Evolutionary conservation across 2,888 invertebrate species (phyloP), one percentile per base, ranked within the genome.

Genomic region (Spodoptera littoralis): DNA sequence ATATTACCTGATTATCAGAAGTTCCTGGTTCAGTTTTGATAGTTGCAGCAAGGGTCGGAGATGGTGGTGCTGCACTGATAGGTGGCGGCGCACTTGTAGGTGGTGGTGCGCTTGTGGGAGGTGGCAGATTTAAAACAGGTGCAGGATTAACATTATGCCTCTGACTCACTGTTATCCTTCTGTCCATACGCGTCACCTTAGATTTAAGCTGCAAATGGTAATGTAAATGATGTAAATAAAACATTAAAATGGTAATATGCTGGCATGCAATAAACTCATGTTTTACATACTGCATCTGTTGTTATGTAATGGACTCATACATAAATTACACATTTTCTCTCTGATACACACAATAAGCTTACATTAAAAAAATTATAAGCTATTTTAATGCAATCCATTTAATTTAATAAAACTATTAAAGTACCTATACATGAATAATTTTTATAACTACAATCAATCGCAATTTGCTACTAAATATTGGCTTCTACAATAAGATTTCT

Each of bases 111-210:
- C 75, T 70, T 22, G 36, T 36, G 36, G 83, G 61, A 11, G 79
- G 66, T 18, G 88, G 86, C n/a, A 84, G 74, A 56, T 84, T 85
- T n/a, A 85, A 76, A n/a, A 84, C 49, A 0, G 88, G 82, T 5
- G 86, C 77, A 9, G 87, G 79, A 50, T 82, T 81, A 47, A 78
- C n/a, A 48, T 66, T 79, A 58, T 95, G 95, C 60, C 94, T 93
- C 63, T 94, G 95, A 55, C 91, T 86, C 9, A 82, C 65, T 48
- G 89, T 90, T 18, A 95, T 92, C 75, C 96, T 95, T 78, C 96
- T 95, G 85, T 97, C 97, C 95, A 96, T 96, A 73, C 96, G 96
- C 83, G 96, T 96, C 85, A 97, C 88, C 66, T 96, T 96, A 73
- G 95, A 92, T 85, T 96, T 96, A 66, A 97, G 92, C 97, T 97